phyloP scores from a whole-genome alignment of 2,797 vertebrate species.

The Smutsia gigantea region DNA sequence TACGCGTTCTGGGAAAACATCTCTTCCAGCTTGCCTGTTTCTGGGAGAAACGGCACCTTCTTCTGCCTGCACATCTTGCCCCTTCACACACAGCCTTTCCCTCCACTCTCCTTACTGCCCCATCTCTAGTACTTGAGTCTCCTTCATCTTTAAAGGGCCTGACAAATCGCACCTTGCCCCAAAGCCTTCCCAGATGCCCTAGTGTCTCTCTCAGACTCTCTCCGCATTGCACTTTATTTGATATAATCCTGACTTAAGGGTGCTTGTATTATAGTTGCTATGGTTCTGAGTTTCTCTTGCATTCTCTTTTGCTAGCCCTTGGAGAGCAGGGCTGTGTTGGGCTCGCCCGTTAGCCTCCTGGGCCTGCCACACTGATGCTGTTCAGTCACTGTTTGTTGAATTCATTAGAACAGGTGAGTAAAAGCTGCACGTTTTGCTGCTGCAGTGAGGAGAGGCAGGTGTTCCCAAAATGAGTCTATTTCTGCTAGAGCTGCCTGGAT shows the following conservation, averaged over 20 bases:
- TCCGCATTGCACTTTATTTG: not conserved
- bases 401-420: conserved; percentile 16
- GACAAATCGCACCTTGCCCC: not conserved
- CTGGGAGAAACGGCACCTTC: not conserved
- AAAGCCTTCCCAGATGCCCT: not conserved
- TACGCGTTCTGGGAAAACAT: not conserved
- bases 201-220: not conserved
- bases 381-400: conserved; percentile 40
- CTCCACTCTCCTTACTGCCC: not conserved
- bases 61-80: not conserved
- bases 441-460: conserved; percentile 25
- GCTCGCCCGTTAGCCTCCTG: not conserved
- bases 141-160: not conserved
- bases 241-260: not conserved
- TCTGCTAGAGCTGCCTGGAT: conserved; percentile 32
- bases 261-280: not conserved
- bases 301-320: not conserved
- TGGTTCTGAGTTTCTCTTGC: not conserved
- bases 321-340: not conserved
- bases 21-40: not conserved
- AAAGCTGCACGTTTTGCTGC: not conserved
- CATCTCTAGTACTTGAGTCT: not conserved
- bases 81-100: not conserved
- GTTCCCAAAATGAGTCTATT: conserved; percentile 34
- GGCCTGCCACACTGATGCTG: not conserved